Evolutionary conservation across 35 echinoderm and acorn worm genomes (phyloP).

Genomic region (Eucidaris tribuloides): DNA sequence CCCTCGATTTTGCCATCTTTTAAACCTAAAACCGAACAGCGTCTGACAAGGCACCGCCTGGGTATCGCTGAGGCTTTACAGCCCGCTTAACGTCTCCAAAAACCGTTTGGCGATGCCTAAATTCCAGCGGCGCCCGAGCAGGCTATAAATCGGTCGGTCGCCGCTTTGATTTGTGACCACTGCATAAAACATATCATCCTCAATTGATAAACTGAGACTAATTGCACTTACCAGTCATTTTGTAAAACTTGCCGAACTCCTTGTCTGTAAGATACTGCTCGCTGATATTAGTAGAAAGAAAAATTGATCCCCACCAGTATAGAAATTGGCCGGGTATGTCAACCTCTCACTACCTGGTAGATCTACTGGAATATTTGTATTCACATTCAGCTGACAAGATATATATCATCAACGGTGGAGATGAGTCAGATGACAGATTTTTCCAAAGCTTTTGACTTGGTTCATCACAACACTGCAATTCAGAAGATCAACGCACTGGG

Average conservation of each 20-base stretch:
- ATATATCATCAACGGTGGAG: neutral
- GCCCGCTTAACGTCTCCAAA: too few relatives aligned
- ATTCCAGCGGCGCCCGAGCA: too few relatives aligned
- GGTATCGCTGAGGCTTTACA: too few relatives aligned
- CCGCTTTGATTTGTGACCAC: neutral
- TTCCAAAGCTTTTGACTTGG: neutral
- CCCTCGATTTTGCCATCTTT: too few relatives aligned
- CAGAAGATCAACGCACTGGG: slow-evolving; percentile 13
- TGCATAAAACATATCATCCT: neutral
- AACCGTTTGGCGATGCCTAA: too few relatives aligned
- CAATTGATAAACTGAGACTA: slow-evolving; percentile 17
- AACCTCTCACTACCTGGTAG: slow-evolving; percentile 28
- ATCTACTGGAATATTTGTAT: neutral
- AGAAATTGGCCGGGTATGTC: neutral
- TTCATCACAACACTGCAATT: neutral
- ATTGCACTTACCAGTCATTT: slow-evolving; percentile 36
- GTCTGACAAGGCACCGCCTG: too few relatives aligned
- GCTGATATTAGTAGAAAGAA: neutral
- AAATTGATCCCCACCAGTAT: slow-evolving; percentile 8
- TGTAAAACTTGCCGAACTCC: slow-evolving; percentile 10
- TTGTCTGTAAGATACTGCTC: neutral
- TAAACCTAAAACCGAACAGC: too few relatives aligned
- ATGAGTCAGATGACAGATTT: slow-evolving; percentile 8
- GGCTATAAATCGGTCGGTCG: too few relatives aligned
- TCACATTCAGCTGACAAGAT: neutral